Evolutionary conservation across 1,140 invertebrate genomes (phyloP), one percentile per base, ranked within the genome.

Genomic region (Akabosia matsudoensis): DNA sequence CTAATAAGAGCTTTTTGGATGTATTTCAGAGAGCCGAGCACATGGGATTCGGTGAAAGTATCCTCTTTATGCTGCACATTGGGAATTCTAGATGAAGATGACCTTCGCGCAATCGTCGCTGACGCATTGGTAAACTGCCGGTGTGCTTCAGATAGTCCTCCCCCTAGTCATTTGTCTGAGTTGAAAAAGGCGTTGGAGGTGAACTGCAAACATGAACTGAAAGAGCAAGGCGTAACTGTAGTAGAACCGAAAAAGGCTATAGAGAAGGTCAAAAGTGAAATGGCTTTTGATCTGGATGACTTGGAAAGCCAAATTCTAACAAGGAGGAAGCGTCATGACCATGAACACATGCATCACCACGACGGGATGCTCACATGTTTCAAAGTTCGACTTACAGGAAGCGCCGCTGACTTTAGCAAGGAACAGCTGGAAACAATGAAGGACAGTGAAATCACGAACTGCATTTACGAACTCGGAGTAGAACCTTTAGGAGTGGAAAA

Each of bases 141-240:
- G 13, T 82, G 80, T 64, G 33, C 70, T 10, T 77, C 79, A 13
- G 80, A 82, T 52, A 37, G 24, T 26, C 30, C 64, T 26, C 79
- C 79, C 24, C 80, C 79, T 1, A 77, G 79, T 33, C 80, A 82
- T 70, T 30, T 82, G 37, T 31, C 31, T 51, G 77, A 82, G 34
- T 30, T 82, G 14, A 80, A 78, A 67, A 76, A 80, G 51, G 37
- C 75, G 2, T 37, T 80, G 16, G 71, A 80, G 1, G 74, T 33
- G 3, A 79, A 77, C 56, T 81, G 80, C 51, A 75, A 76, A 26
- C 61, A 79, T 33, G 73, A 76, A 74, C 28, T 76, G 16, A 74
- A 72, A 14, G 73, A 33, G 24, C 26, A 77, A 10, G 70, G 4
- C 4, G 14, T 22, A 14, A 13, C 33, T 18, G 24, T 13, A 13